Evolutionary conservation across 2,888 invertebrate genomes (phyloP).

Genomic region (Rhagonycha fulva): DNA sequence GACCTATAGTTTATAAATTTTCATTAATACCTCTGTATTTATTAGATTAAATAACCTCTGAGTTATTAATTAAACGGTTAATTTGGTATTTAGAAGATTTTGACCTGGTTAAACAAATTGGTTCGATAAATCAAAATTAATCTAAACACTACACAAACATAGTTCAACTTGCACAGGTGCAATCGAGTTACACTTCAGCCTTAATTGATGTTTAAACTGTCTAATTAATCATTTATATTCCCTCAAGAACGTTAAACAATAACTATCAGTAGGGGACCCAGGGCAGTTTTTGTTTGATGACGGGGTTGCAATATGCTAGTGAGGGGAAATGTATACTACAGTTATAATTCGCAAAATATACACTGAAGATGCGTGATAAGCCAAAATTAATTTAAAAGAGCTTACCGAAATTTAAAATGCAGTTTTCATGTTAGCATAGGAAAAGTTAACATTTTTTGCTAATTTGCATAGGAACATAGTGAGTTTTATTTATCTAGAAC

Average conservation of each 20-base stretch:
- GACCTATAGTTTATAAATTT: neutral
- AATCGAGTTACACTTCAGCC: constrained; percentile 41
- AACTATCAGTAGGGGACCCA: constrained; percentile 12
- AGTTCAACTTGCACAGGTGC: constrained; percentile 41
- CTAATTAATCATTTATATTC: constrained; percentile 48
- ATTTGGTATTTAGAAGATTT: neutral
- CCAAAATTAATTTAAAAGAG: constrained; percentile 41
- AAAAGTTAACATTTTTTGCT: neutral
- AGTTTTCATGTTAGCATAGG: constrained; percentile 5
- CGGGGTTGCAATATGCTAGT: constrained; percentile 29
- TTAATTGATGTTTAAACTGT: constrained; percentile 45
- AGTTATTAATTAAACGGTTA: neutral
- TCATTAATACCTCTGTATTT: neutral
- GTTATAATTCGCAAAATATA: constrained; percentile 38
- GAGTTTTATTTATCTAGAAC: neutral
- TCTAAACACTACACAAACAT: neutral
- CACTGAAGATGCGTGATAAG: constrained; percentile 41
- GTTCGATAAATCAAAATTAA: neutral
- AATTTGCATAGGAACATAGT: neutral
- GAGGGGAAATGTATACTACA: constrained; percentile 30
- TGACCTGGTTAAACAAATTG: neutral
- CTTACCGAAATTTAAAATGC: constrained; percentile 22
- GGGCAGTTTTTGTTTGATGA: constrained; percentile 21
- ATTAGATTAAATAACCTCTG: neutral
- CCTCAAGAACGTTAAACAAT: constrained; percentile 36